Evolutionary conservation across 2,888 invertebrate genomes (phyloP), one percentile per base, ranked within the genome.

Genomic region (Melangyna quadrimaculata): DNA sequence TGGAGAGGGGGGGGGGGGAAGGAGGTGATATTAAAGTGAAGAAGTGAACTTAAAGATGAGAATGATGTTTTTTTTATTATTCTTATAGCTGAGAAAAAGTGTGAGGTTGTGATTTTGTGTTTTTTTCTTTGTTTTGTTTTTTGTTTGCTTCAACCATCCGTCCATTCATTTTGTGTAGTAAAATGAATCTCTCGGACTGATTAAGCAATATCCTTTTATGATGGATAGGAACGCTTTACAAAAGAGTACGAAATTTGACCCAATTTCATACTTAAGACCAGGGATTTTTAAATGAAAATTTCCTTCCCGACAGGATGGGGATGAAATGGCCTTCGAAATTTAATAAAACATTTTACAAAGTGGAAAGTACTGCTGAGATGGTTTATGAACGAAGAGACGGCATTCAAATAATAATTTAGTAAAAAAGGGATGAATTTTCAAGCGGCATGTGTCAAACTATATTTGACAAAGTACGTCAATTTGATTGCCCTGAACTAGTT

Each of bases 121-220:
- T 37, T n/a, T n/a, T n/a, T n/a, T n/a, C n/a, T n/a, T n/a, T n/a
- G n/a, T n/a, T n/a, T n/a, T n/a, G n/a, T 22, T 48, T 48, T 22
- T 48, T 37, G 51, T 40, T 61, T 24, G 40, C 40, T 27, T 17
- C 37, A 22, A 32, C 19, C 59, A 24, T n/a, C 22, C 24, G n/a
- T 40, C 12, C 61, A 32, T 48, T 22, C 57, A 51, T 70, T 17
- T 37, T 24, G 24, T 53, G 5, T 55, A 63, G 67, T 37, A 69
- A 69, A 59, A 77, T 70, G 78, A 83, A 74, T 84, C 67, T 67
- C 74, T 63, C 24, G 65, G 35, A 74, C 74, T 84, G 83, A 78
- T 79, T 71, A 84, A 75, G 59, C 57, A 43, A 72, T 80, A 75
- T 79, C 12, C 57, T 32, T 19, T 12, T 55, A 45, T 75, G 84